Evolutionary conservation across 2,113 vertebrate genomes (phyloP).

Genomic region (Elaphurus davidianus): DNA sequence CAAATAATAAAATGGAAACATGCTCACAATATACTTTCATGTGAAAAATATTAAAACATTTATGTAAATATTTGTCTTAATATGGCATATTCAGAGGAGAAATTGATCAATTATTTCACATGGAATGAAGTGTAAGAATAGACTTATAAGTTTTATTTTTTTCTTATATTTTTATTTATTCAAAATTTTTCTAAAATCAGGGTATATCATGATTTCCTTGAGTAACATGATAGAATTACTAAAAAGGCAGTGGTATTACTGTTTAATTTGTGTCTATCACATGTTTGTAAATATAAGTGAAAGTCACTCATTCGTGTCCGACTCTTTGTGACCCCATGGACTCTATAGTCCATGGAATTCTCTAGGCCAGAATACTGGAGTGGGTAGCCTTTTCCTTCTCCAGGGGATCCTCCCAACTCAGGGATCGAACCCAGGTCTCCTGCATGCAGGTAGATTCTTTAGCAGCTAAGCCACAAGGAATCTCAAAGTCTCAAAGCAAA

Average conservation of each 20-base stretch:
- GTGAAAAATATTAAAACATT: not conserved
- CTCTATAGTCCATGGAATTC: not conserved
- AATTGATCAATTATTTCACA: not conserved
- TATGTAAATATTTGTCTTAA: not conserved
- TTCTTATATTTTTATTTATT: not conserved
- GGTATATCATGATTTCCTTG: not conserved
- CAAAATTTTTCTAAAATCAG: not conserved
- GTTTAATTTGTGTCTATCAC: not conserved
- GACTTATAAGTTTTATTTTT: not conserved
- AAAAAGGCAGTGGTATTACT: not conserved
- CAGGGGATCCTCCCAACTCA: not conserved
- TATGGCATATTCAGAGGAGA: not conserved
- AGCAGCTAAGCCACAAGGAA: not conserved
- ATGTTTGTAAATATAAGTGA: not conserved
- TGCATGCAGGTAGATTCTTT: not conserved
- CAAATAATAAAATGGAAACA: not conserved
- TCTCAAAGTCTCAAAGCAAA: not conserved
- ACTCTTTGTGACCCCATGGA: not conserved
- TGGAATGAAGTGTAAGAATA: not conserved
- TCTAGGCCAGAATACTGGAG: not conserved
- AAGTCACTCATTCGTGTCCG: accelerated
- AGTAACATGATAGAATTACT: not conserved
- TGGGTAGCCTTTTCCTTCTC: not conserved
- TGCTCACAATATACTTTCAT: not conserved
- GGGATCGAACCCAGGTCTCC: not conserved